A percentile compares a stretch with the other conserved stretches of the same genome.
Evolutionary conservation across 2,113 vertebrate species (phyloP).

Genomic region (Atherinomorus stipes): DNA sequence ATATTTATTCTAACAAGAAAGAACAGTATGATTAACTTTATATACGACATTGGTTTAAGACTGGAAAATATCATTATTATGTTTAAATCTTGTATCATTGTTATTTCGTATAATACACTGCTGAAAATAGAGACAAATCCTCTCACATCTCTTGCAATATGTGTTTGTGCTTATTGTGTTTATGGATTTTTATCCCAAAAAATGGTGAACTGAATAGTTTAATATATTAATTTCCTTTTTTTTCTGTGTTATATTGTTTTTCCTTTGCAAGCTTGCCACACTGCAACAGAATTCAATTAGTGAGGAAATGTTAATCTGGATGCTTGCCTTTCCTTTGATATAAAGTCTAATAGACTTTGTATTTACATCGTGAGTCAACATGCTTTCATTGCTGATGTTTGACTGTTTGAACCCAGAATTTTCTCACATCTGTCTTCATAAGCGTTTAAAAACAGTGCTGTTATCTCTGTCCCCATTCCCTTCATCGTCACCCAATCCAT

Average conservation of each 20-base stretch:
- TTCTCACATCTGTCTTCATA: slow-evolving; percentile 52
- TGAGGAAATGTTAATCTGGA: slow-evolving; percentile 20
- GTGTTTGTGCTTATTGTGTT: neutral
- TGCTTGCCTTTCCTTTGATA: slow-evolving; percentile 44
- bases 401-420: slow-evolving; percentile 29
- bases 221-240: slow-evolving; percentile 20
- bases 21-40: too few relatives aligned
- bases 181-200: slow-evolving; percentile 4
- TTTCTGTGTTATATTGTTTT: slow-evolving; percentile 9
- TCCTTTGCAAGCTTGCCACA: slow-evolving; percentile 13
- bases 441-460: slow-evolving; percentile 30
- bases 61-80: too few relatives aligned
- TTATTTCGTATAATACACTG: neutral
- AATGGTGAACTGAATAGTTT: neutral
- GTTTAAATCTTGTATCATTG: neutral
- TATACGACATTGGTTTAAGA: too few relatives aligned
- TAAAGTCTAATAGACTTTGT: slow-evolving; percentile 39
- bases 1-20: too few relatives aligned
- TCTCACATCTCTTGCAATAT: neutral
- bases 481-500: slow-evolving; percentile 50
- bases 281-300: slow-evolving; percentile 40
- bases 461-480: slow-evolving; percentile 48
- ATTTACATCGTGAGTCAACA: slow-evolving; percentile 36
- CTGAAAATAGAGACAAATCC: neutral
- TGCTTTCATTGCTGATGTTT: slow-evolving; percentile 42